These are phyloP conservation scores for Pyrrhia umbra DNA, from an alignment of 2,888 invertebrate species.

Conservation along the genomic window DNA sequence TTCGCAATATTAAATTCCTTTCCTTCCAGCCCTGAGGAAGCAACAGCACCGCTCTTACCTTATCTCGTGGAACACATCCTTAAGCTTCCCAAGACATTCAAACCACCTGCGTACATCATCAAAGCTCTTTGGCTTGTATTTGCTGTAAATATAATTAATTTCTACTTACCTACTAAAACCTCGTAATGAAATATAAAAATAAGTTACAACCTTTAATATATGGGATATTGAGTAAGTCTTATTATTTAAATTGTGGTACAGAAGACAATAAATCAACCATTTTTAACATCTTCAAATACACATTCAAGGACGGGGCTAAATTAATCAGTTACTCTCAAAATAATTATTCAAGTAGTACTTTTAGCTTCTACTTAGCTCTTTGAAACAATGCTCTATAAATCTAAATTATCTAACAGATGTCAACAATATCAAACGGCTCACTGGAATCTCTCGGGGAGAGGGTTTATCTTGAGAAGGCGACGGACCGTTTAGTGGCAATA, in stretches of 20 bases:
- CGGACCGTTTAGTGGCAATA: slow-evolving; percentile 76
- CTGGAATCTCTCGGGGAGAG: slow-evolving; percentile 78
- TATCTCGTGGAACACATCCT: slow-evolving; percentile 81
- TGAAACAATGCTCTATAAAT: not conserved
- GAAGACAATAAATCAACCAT: too few relatives aligned
- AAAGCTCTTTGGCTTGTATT: slow-evolving; percentile 87
- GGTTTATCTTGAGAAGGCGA: slow-evolving; percentile 82
- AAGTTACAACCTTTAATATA: too few relatives aligned
- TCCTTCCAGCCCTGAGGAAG: slow-evolving; percentile 79
- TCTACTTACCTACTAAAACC: not conserved
- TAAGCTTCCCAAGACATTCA: slow-evolving; percentile 70
- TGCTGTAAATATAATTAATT: slow-evolving; percentile 75
- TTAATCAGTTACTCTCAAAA: too few relatives aligned
- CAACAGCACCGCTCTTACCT: slow-evolving; percentile 78
- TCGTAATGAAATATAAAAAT: too few relatives aligned
- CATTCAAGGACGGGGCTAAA: too few relatives aligned
- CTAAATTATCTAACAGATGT: slow-evolving; percentile 78
- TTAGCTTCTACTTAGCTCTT: too few relatives aligned
- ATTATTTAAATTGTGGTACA: too few relatives aligned
- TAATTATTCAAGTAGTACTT: too few relatives aligned
- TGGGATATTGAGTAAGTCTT: too few relatives aligned
- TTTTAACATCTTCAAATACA: too few relatives aligned
- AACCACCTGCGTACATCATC: slow-evolving; percentile 81
- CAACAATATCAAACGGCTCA: slow-evolving; percentile 80
- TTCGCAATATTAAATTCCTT: not conserved